Percentiles rank a stretch among this genome's conserved stretches.
These are phyloP conservation scores for Oligia fasciuncula DNA, from an alignment of 2,888 invertebrate genomes.

Conservation along the genomic window DNA sequence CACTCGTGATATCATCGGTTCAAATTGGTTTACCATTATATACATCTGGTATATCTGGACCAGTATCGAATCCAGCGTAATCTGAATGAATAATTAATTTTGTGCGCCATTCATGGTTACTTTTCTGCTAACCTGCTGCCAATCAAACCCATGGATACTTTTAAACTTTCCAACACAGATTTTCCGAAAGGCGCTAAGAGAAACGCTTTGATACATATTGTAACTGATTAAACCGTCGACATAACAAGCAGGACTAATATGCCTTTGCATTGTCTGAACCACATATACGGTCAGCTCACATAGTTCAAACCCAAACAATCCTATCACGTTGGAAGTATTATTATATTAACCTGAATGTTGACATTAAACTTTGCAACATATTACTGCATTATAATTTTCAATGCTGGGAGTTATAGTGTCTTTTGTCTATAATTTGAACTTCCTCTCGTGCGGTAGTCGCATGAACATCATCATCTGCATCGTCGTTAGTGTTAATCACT, in stretches of 20 bases:
- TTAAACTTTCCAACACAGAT: neutral
- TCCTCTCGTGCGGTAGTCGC: conserved; percentile 39
- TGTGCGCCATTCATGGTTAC: neutral
- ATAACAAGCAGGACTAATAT: conserved; percentile 1
- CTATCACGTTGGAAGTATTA: neutral
- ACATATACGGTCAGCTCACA: neutral
- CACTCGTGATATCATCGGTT: conserved; percentile 13
- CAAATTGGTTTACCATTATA: conserved; percentile 7
- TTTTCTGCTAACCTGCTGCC: neutral
- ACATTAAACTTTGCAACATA: conserved; percentile 23
- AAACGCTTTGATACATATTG: conserved; percentile 2
- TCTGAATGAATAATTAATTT: neutral
- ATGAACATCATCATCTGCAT: conserved; percentile 49
- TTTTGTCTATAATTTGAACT: conserved; percentile 55
- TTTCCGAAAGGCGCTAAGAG: neutral
- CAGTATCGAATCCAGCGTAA: neutral
- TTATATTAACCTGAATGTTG: conserved; percentile 28
- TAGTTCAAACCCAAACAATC: conserved; percentile 20
- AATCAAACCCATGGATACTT: neutral
- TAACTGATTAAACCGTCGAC: neutral
- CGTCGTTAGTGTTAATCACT: conserved; percentile 68
- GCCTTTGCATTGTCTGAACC: conserved; percentile 11
- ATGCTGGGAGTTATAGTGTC: conserved; percentile 12
- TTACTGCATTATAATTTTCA: conserved; percentile 19
- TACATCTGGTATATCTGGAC: neutral